Percentiles rank a stretch among this genome's conserved stretches.
Conservation (phyloP, 2,113 vertebrate genomes). For the Indicator maculatus region DNA sequence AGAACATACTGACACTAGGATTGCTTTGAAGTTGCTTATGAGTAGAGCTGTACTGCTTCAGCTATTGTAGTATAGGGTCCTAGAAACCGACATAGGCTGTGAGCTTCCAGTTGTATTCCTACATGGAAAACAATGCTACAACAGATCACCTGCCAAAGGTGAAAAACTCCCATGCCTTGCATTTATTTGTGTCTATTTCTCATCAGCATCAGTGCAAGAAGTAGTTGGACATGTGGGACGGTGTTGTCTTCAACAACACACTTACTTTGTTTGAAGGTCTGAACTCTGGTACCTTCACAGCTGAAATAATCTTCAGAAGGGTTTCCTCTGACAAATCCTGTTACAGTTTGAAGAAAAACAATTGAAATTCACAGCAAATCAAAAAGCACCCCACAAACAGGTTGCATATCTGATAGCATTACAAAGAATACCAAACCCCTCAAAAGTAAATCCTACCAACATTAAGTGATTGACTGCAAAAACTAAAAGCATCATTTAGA, state of each 20-base stretch:
- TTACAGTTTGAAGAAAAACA: conserved; percentile 23
- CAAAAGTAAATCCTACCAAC: not conserved
- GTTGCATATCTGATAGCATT: not conserved
- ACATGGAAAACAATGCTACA: not conserved
- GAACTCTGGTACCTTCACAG: conserved; percentile 89
- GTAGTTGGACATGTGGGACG: not conserved
- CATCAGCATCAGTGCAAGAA: not conserved
- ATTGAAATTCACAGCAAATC: not conserved
- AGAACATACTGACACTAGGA: not conserved
- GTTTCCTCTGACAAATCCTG: conserved; percentile 86
- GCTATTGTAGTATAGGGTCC: not conserved
- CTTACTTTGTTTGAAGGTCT: conserved; percentile 91
- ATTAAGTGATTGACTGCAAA: not conserved
- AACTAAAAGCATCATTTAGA: not conserved
- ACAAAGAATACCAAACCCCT: not conserved
- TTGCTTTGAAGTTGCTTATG: not conserved
- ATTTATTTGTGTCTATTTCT: not conserved
- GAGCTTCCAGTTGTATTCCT: not conserved
- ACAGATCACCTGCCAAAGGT: not conserved
- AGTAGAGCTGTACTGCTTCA: not conserved
- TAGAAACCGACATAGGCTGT: not conserved
- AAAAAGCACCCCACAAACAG: not conserved
- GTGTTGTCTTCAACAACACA: not conserved
- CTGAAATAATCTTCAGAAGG: conserved; percentile 80
- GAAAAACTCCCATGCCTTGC: not conserved